Conservation (phyloP, 2,888 invertebrate species). For the Drosophila percnosoma region DNA sequence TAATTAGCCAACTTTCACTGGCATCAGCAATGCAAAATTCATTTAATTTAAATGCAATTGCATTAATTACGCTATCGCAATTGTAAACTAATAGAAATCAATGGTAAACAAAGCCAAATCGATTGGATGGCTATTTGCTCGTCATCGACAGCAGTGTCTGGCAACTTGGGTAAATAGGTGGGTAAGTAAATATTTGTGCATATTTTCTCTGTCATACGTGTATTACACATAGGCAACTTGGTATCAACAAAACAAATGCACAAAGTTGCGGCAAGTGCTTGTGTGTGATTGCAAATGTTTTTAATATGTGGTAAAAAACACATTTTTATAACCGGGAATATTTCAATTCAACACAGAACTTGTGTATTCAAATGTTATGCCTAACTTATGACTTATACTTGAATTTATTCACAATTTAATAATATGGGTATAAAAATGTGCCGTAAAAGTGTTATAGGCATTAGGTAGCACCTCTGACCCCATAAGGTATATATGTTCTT, state of each 20-base stretch:
- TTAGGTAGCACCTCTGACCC: not conserved
- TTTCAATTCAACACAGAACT: not conserved
- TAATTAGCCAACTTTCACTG: slow-evolving; percentile 50
- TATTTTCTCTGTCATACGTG: slow-evolving; percentile 47
- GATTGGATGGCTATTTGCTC: slow-evolving; percentile 18
- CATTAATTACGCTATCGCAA: slow-evolving; percentile 40
- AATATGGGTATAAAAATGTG: not conserved
- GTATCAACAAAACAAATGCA: slow-evolving; percentile 18
- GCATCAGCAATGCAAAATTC: slow-evolving; percentile 21
- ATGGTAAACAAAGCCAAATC: slow-evolving; percentile 39
- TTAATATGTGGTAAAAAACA: not conserved
- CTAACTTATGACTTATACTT: not conserved
- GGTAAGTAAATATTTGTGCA: slow-evolving; percentile 57
- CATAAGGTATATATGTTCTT: not conserved
- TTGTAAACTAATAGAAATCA: slow-evolving; percentile 46
- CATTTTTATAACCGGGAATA: not conserved
- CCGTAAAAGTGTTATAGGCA: not conserved
- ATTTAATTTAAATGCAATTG: slow-evolving; percentile 54
- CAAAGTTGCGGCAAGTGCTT: slow-evolving; percentile 12
- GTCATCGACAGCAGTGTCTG: slow-evolving; percentile 7
- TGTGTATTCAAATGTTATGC: not conserved
- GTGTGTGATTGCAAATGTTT: slow-evolving; percentile 30
- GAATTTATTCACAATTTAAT: not conserved
- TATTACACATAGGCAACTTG: slow-evolving; percentile 55
- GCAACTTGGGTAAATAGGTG: slow-evolving; percentile 33